These are phyloP conservation scores for Hylaea fasciaria DNA, from an alignment of 2,888 invertebrate species.

Conservation along the genomic window DNA sequence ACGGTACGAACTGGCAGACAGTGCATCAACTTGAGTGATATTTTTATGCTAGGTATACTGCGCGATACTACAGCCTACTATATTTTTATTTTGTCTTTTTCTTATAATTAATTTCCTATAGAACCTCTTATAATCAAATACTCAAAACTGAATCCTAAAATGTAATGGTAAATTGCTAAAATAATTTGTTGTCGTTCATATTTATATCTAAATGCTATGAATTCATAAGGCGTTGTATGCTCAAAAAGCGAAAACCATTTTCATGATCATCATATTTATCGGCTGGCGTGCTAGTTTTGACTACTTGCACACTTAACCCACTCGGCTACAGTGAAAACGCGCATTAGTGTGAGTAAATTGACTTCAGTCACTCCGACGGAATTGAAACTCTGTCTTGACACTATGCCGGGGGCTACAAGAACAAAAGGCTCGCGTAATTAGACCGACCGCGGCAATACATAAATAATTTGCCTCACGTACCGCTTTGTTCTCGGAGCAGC, in stretches of 20 bases:
- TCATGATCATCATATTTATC: too few species aligned
- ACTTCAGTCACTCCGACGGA: constrained; percentile 1
- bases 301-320: neutral
- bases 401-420: constrained; percentile 62
- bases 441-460: constrained; percentile 82
- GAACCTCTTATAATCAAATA: too few species aligned
- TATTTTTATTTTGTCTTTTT: too few species aligned
- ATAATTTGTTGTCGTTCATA: too few species aligned
- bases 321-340: neutral
- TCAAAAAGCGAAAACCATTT: too few species aligned
- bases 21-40: constrained; percentile 7
- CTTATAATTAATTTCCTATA: too few species aligned
- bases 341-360: constrained; percentile 8
- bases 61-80: too few species aligned
- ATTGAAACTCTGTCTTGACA: constrained; percentile 26
- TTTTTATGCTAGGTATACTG: neutral
- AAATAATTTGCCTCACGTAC: constrained; percentile 84
- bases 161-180: too few species aligned
- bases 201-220: too few species aligned
- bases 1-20: constrained; percentile 66
- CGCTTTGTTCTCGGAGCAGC: constrained; percentile 78
- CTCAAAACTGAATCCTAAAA: too few species aligned
- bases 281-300: too few species aligned
- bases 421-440: constrained; percentile 83
- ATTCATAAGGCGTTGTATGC: too few species aligned